A percentile compares a stretch with the other conserved stretches of the same genome.
Evolutionary conservation across 2,113 vertebrate genomes (phyloP).

Genomic region (human (Homo sapiens)): DNA sequence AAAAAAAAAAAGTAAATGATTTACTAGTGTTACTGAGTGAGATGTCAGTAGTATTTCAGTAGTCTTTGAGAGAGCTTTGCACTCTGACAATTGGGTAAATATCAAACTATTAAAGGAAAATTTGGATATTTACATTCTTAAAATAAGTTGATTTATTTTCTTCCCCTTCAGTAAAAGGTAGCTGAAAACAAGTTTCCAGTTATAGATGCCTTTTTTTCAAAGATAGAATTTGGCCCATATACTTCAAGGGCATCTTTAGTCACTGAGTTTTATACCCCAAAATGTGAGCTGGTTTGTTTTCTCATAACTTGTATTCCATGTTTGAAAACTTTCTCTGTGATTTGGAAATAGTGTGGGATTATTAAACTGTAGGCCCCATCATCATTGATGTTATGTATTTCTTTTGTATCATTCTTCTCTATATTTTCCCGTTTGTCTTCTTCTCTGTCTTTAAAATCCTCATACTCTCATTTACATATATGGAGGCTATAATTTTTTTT

Average conservation of each 20-base stretch:
- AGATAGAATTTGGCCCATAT: slow-evolving; percentile 31
- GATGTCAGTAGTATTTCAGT: not conserved
- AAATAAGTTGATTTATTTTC: not conserved
- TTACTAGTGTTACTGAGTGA: slow-evolving; percentile 3
- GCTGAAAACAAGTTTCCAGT: not conserved
- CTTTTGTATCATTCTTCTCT: not conserved
- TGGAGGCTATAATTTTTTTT: not conserved
- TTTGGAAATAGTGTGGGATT: not conserved
- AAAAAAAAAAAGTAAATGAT: not conserved
- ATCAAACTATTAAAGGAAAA: not conserved
- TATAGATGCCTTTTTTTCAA: slow-evolving; percentile 4
- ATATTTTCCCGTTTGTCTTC: not conserved
- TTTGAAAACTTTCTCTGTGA: not conserved
- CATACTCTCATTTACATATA: not conserved
- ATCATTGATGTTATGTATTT: not conserved
- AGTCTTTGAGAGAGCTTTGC: not conserved
- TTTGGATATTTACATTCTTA: not conserved
- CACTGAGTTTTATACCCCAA: not conserved
- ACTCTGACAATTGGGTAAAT: slow-evolving; percentile 8
- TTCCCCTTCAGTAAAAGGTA: not conserved
- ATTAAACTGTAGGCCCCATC: not conserved
- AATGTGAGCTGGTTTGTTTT: not conserved
- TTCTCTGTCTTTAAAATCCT: not conserved
- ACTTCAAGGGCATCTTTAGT: not conserved
- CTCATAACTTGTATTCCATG: not conserved